Evolutionary conservation across 23 tunicate genomes (phyloP), one percentile per base, ranked within the genome.

Genomic region (Corella eumyota): DNA sequence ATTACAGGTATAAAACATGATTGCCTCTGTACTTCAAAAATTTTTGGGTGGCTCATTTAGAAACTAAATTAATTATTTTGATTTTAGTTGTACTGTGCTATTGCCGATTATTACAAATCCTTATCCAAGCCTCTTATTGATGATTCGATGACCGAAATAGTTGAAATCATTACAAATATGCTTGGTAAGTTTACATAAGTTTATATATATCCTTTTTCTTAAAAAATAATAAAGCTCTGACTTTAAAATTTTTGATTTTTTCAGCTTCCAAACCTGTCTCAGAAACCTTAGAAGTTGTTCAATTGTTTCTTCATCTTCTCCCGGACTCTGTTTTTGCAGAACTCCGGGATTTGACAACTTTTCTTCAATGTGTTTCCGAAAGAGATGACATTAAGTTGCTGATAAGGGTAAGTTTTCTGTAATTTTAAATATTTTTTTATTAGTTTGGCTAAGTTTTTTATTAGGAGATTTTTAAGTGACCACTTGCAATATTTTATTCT

Each of bases 101-200:
- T 82, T 34, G 58, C 72, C 33, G 71, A 82, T 31, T 45, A 82
- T 37, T 82, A 82, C 76, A 74, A 74, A 30, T 61, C 81, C 19
- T 61, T 65, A 17, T 21, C 58, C 13, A 49, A 48, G 5, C 68
- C 92, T 1, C 25, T 82, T 23, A 40, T 82, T 61, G 75, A 77
- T 44, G 71, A 70, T 6, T 58, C 73, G 22, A 45, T 67, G 56
- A 36, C 40, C 22, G 71, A 60, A 9, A 82, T 82, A 6, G 61
- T 79, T 6, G n/a, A 27, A 33, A 72, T 67, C 19, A 32, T 82
- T 28, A 69, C 66, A 6, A 25, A 25, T 25, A 49, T 60, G 34
- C 64, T 82, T 11, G 81, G 92, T 74, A 50, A 60, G 92, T 58
- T 1, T 1, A 45, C 19, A n/a, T n/a, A n/a, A n/a, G n/a, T n/a